Evolutionary conservation across 2,797 vertebrate species (phyloP).

Genomic region (Todus mexicanus): DNA sequence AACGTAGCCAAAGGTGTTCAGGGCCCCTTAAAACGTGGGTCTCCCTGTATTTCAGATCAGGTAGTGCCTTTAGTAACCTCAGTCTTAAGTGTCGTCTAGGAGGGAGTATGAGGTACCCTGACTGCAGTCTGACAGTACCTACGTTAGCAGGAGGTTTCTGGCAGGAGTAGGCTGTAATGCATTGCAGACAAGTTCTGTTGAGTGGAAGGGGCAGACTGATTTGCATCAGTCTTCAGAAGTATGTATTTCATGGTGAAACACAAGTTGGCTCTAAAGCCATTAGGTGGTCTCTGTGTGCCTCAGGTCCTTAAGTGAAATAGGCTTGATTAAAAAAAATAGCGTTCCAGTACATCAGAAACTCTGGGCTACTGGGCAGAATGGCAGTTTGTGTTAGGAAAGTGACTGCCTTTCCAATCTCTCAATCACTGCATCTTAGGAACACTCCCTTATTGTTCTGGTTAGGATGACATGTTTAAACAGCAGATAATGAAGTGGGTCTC

Average conservation of each 20-base stretch:
- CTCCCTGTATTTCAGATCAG: accelerated
- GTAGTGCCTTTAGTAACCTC: neutral
- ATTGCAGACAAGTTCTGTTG: neutral
- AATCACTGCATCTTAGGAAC: neutral
- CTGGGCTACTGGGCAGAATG: neutral
- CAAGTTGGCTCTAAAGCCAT: neutral
- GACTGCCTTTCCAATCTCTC: neutral
- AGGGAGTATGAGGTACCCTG: neutral
- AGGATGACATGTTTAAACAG: neutral
- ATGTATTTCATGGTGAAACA: neutral
- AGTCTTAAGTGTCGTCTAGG: neutral
- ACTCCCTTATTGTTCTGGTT: neutral
- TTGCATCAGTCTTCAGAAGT: neutral
- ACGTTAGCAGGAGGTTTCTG: neutral
- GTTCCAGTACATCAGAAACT: neutral
- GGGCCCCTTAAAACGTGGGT: neutral
- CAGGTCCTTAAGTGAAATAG: neutral
- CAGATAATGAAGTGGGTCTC: slow-evolving; percentile 4
- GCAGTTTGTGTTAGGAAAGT: neutral
- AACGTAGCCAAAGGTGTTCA: neutral
- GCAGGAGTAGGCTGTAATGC: neutral
- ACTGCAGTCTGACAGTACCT: neutral
- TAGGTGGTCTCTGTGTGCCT: neutral
- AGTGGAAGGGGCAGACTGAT: neutral
- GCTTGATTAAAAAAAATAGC: neutral